These are phyloP conservation scores for Caranx ignobilis DNA, from an alignment of 2,113 vertebrate species.

Conservation along the genomic window DNA sequence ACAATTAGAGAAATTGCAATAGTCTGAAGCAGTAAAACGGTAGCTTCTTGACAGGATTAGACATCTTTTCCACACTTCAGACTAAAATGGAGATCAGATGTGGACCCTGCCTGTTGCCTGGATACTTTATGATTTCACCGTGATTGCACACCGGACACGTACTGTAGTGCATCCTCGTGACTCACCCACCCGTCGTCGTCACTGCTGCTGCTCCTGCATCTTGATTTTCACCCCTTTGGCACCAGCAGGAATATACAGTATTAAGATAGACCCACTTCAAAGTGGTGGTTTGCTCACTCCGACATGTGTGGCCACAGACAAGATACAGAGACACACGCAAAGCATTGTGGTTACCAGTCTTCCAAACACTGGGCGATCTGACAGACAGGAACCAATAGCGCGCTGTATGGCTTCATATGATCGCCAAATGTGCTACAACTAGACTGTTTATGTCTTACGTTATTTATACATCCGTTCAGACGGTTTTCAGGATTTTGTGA, in stretches of 20 bases:
- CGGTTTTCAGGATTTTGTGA: neutral
- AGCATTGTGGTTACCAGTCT: conserved; percentile 36
- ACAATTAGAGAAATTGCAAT: conserved; percentile 26
- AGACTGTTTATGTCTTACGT: neutral
- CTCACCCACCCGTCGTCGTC: conserved; percentile 29
- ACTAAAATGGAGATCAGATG: conserved; percentile 71
- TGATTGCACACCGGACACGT: conserved; percentile 61
- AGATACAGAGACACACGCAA: conserved; percentile 49
- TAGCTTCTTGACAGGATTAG: conserved; percentile 41
- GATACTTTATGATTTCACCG: conserved; percentile 24
- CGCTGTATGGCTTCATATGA: neutral
- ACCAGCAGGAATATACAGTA: conserved; percentile 50
- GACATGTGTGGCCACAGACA: conserved; percentile 53
- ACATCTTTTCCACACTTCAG: conserved; percentile 56
- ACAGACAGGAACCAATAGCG: conserved; percentile 20
- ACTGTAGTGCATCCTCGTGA: conserved; percentile 45
- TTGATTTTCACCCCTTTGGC: conserved; percentile 51
- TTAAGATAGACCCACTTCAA: conserved; percentile 65
- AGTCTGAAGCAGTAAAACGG: conserved; percentile 30
- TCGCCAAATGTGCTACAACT: neutral
- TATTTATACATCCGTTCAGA: neutral
- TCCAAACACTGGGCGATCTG: conserved; percentile 53
- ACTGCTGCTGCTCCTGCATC: conserved; percentile 7
- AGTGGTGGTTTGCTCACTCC: conserved; percentile 44
- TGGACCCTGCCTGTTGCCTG: conserved; percentile 45